phyloP scores from a whole-genome alignment of 37 sponge, comb jelly and placozoan genomes.

The Oscarella lobularis region DNA sequence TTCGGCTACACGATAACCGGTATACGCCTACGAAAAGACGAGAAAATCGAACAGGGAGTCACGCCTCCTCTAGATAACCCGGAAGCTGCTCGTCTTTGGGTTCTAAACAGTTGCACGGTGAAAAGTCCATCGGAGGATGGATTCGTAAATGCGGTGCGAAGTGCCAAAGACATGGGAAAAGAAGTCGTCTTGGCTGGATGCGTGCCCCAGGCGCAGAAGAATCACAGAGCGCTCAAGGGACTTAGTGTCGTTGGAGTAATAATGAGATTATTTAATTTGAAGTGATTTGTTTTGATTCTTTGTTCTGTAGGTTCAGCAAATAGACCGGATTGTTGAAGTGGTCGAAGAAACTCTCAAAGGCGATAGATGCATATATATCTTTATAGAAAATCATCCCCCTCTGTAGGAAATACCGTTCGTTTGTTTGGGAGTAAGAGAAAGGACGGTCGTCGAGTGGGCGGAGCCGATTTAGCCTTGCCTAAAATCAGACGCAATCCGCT shows the following conservation, averaged over 20 bases:
- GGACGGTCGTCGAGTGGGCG: slow-evolving; percentile 48
- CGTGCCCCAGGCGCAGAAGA: slow-evolving; percentile 83
- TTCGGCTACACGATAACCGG: slow-evolving; percentile 76
- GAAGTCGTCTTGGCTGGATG: slow-evolving; percentile 80
- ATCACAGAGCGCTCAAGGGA: slow-evolving; percentile 36
- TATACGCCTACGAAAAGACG: slow-evolving; percentile 3
- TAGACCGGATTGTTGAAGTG: slow-evolving; percentile 83
- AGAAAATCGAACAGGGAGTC: too few relatives aligned
- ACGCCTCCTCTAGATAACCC: slow-evolving; percentile 48
- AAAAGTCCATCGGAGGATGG: slow-evolving; percentile 90
- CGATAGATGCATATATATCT: background rate
- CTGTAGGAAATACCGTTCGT: slow-evolving; percentile 47
- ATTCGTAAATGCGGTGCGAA: slow-evolving; percentile 48
- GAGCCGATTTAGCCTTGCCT: slow-evolving; percentile 73
- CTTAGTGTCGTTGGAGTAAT: slow-evolving; percentile 78
- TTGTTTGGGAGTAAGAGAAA: slow-evolving; percentile 47
- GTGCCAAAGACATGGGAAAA: slow-evolving; percentile 51
- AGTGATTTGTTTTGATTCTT: background rate
- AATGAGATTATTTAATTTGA: background rate
- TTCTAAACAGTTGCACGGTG: slow-evolving; percentile 95
- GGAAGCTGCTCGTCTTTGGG: slow-evolving; percentile 68
- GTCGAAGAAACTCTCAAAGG: slow-evolving; percentile 94
- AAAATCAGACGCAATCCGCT: slow-evolving; percentile 88
- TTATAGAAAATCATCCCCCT: background rate
- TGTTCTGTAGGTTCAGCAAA: slow-evolving; percentile 68